phyloP scores from a whole-genome alignment of 2,888 invertebrate genomes.

The Chromoteleia sp. region DNA sequence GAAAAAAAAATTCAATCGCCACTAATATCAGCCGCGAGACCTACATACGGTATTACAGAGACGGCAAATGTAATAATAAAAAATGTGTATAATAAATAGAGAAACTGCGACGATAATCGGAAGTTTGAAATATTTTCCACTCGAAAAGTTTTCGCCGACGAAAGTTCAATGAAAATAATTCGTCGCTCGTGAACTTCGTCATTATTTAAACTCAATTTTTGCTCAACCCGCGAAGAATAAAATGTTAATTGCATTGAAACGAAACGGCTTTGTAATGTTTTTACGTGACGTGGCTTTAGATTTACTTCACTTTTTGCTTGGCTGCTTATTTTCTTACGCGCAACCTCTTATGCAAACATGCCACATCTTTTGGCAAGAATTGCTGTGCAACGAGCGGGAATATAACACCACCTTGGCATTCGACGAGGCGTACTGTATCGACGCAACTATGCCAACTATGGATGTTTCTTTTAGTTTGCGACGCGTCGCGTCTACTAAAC shows the following conservation, averaged over 20 bases:
- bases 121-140: no score
- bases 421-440: constrained; percentile 30
- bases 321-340: constrained; percentile 57
- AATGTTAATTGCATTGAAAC: constrained; percentile 50
- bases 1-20: no score
- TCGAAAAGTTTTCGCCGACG: neutral
- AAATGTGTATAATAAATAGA: no score
- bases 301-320: constrained; percentile 54
- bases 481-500: constrained; percentile 35
- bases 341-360: constrained; percentile 57
- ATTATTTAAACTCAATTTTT: constrained; percentile 19
- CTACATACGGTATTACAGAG: neutral
- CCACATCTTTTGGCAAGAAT: constrained; percentile 57
- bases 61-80: no score
- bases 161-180: neutral
- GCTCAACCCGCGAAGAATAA: constrained; percentile 21
- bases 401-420: constrained; percentile 61
- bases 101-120: no score
- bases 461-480: constrained; percentile 40
- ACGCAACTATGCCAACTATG: constrained; percentile 54
- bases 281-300: constrained; percentile 51
- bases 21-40: neutral
- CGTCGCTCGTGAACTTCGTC: neutral
- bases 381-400: constrained; percentile 40
- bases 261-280: constrained; percentile 47